Evolutionary conservation across 2,888 invertebrate genomes (phyloP).

Genomic region (Drosophila meridiana): DNA sequence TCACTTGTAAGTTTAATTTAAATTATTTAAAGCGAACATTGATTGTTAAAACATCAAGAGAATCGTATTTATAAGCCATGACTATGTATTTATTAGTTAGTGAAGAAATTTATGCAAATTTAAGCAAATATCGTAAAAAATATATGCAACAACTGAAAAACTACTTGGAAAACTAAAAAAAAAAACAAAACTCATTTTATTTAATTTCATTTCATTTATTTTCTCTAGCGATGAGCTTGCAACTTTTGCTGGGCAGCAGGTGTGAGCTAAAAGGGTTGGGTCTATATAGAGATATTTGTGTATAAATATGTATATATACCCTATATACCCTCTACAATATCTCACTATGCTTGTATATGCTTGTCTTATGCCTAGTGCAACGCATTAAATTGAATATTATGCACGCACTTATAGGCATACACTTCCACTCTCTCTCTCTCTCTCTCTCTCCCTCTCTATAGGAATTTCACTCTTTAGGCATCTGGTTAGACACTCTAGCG

Average conservation of each 20-base stretch:
- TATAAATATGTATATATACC: not conserved
- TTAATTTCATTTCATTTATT: conserved; percentile 53
- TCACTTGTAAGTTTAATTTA: conserved; percentile 73
- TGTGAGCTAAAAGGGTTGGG: conserved; percentile 46
- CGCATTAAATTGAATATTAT: conserved; percentile 59
- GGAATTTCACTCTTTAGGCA: not conserved
- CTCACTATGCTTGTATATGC: not conserved
- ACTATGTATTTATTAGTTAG: conserved; percentile 79
- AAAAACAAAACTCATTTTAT: conserved; percentile 18
- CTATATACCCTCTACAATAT: not conserved
- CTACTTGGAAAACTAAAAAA: conserved; percentile 53
- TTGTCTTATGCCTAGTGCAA: conserved; percentile 3
- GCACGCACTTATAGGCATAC: conserved; percentile 39
- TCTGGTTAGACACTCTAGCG: conserved; percentile 30
- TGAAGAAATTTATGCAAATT: conserved; percentile 72
- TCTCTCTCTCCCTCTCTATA: not conserved
- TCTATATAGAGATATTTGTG: not conserved
- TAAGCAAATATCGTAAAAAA: conserved; percentile 62
- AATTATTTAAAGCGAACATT: conserved; percentile 45
- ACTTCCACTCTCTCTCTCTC: not conserved
- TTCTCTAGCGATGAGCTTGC: conserved; percentile 51
- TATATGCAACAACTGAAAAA: conserved; percentile 56
- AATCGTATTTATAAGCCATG: conserved; percentile 49
- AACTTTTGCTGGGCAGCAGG: conserved; percentile 59
- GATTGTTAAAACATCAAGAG: conserved; percentile 49